phyloP scores from a whole-genome alignment of 23 tunicate genomes.

The Ascidia mentula region DNA sequence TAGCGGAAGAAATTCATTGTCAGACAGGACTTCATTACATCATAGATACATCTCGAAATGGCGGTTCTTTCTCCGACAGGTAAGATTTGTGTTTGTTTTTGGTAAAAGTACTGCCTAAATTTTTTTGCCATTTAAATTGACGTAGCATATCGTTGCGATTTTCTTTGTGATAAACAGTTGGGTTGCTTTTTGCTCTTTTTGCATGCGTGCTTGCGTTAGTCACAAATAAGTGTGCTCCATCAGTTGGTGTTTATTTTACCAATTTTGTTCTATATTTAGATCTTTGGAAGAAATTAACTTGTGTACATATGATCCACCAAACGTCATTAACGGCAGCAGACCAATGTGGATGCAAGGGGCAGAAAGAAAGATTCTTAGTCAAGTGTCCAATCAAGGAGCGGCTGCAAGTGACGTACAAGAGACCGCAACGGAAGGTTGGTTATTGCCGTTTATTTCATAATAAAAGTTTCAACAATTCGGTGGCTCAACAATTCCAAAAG shows the following conservation, averaged over 20 bases:
- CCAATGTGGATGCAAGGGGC: slow-evolving; percentile 64
- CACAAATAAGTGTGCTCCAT: too few species aligned
- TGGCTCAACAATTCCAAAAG: too few species aligned
- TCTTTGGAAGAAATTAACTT: slow-evolving; percentile 85
- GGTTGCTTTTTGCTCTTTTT: too few species aligned
- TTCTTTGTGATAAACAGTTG: too few species aligned
- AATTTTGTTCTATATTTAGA: too few species aligned
- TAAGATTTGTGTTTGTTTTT: background rate
- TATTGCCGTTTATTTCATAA: too few species aligned
- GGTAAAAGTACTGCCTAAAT: too few species aligned
- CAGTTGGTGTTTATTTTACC: too few species aligned
- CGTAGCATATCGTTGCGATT: too few species aligned
- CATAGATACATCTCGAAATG: slow-evolving; percentile 96
- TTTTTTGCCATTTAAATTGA: too few species aligned
- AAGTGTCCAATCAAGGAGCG: background rate
- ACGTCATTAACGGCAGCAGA: slow-evolving; percentile 58
- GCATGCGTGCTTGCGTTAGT: too few species aligned
- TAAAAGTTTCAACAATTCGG: too few species aligned
- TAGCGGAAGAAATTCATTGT: slow-evolving; percentile 90
- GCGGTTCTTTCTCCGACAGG: slow-evolving; percentile 81
- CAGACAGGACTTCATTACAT: slow-evolving; percentile 93
- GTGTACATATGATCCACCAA: slow-evolving; percentile 98
- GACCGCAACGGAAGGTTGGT: background rate
- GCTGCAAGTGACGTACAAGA: background rate
- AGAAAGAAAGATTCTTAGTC: background rate